Evolutionary conservation across 2,888 invertebrate species (phyloP).

Genomic region (Griposia aprilina): DNA sequence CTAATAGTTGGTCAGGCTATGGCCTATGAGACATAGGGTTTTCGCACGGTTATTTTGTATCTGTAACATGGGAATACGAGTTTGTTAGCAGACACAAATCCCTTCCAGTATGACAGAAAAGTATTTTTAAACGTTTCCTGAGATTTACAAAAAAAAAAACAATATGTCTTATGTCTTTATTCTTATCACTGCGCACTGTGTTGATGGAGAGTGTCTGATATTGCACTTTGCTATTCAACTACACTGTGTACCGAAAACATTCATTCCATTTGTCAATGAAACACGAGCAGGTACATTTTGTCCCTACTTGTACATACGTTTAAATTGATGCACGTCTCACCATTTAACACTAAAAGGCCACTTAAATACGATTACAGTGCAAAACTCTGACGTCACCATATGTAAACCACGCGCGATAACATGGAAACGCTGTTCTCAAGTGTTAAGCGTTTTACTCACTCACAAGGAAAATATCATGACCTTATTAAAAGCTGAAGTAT

Average conservation of each 20-base stretch:
- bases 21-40: not conserved
- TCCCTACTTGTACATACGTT: slow-evolving; percentile 15
- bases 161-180: too few species aligned
- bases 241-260: too few species aligned
- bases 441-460: slow-evolving; percentile 51
- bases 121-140: not conserved
- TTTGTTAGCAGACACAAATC: not conserved
- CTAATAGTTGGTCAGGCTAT: not conserved
- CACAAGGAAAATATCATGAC: slow-evolving; percentile 21
- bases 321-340: slow-evolving; percentile 19
- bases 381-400: slow-evolving; percentile 51
- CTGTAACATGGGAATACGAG: not conserved
- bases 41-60: not conserved
- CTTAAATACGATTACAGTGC: slow-evolving; percentile 53
- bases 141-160: too few species aligned
- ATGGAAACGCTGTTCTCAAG: slow-evolving; percentile 38
- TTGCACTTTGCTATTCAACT: not conserved
- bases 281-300: not conserved
- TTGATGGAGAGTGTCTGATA: not conserved
- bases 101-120: not conserved
- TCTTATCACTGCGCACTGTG: too few species aligned
- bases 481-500: slow-evolving; percentile 2
- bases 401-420: slow-evolving; percentile 37
- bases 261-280: not conserved
- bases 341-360: slow-evolving; percentile 47